Evolutionary conservation across 1,140 invertebrate species (phyloP).

Genomic region (Eriocheir sinensis): DNA sequence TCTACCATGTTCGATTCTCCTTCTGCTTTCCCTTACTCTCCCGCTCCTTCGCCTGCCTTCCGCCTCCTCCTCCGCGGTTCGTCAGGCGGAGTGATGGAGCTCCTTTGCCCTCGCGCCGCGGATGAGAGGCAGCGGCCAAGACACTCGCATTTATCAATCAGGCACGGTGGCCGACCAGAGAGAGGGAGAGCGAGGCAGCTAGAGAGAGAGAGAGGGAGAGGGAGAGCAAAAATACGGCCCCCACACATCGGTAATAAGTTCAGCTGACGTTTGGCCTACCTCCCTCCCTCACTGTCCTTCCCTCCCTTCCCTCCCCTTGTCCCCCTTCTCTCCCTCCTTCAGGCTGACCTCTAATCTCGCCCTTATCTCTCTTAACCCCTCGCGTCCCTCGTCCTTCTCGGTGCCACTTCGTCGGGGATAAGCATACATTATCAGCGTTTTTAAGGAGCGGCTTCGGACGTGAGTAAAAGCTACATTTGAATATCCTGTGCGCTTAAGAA

Average conservation of each 20-base stretch:
- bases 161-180: not conserved
- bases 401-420: slow-evolving; percentile 36
- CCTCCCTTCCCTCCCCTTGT: too few species aligned
- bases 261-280: not conserved
- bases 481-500: not conserved
- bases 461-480: slow-evolving; percentile 32
- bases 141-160: slow-evolving; percentile 54
- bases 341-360: not conserved
- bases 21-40: not conserved
- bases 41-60: not conserved
- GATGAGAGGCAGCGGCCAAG: slow-evolving; percentile 7
- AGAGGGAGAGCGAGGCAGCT: not conserved
- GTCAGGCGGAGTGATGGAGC: not conserved
- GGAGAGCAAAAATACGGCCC: slow-evolving; percentile 21
- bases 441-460: not conserved
- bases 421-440: slow-evolving; percentile 51
- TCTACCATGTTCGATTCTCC: not conserved
- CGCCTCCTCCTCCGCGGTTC: not conserved
- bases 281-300: not conserved
- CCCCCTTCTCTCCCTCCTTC: not conserved
- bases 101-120: not conserved
- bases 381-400: not conserved
- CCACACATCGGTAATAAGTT: slow-evolving; percentile 35
- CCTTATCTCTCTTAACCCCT: slow-evolving; percentile 35
- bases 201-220: not conserved